Evolutionary conservation across 2,888 invertebrate genomes (phyloP).

Genomic region (Rhaphigaster nebulosa): DNA sequence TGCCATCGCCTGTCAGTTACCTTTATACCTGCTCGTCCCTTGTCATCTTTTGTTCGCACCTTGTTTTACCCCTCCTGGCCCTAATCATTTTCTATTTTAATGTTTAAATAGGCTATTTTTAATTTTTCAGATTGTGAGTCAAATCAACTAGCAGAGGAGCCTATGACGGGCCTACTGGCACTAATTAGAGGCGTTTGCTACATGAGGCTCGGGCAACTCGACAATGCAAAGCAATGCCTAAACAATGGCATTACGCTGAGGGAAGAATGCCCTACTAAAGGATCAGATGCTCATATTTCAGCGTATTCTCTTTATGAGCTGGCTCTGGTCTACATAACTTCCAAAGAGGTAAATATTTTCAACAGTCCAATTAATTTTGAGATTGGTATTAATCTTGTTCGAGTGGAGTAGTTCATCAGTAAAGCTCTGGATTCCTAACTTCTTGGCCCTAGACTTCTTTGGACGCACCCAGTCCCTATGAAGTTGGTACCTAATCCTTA

Average conservation of each 20-base stretch:
- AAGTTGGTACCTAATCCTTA: too few relatives aligned
- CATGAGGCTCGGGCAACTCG: constrained; percentile 69
- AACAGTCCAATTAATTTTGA: background rate
- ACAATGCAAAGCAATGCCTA: constrained; percentile 67
- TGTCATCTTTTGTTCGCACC: too few relatives aligned
- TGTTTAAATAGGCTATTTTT: background rate
- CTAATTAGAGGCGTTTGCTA: constrained; percentile 72
- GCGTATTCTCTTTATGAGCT: constrained; percentile 78
- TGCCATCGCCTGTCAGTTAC: too few relatives aligned
- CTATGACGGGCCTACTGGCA: constrained; percentile 73
- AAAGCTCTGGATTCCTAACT: too few relatives aligned
- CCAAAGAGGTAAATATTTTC: background rate
- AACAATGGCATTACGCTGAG: constrained; percentile 66
- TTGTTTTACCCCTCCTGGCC: too few relatives aligned
- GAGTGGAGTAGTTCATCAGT: too few relatives aligned
- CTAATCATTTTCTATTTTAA: too few relatives aligned
- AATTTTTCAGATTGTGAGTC: constrained; percentile 60
- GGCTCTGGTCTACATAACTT: constrained; percentile 70
- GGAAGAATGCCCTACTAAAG: constrained; percentile 31
- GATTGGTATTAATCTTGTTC: background rate
- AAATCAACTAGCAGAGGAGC: constrained; percentile 70
- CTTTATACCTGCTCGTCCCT: too few relatives aligned
- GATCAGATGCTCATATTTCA: constrained; percentile 73
- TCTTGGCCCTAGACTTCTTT: too few relatives aligned
- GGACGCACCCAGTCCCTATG: too few relatives aligned